Evolutionary conservation across 2,113 vertebrate species (phyloP).

Genomic region (Caranx melampygus): DNA sequence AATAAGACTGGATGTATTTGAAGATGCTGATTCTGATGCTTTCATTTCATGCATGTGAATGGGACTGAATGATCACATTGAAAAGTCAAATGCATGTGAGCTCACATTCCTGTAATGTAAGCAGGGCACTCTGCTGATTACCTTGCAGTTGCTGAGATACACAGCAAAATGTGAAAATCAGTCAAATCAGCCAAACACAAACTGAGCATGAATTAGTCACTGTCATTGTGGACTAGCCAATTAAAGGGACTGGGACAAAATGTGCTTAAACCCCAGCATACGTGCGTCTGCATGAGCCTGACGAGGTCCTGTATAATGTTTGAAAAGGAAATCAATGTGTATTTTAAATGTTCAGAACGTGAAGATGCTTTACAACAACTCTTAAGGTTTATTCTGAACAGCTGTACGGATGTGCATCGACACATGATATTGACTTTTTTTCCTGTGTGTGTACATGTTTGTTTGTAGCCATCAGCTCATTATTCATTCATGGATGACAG

Average conservation of each 20-base stretch:
- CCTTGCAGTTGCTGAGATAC: background rate
- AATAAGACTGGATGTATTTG: too few species aligned
- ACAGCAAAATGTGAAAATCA: background rate
- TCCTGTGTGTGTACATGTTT: background rate
- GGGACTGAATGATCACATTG: background rate
- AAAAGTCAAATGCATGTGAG: background rate
- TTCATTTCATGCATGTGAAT: background rate
- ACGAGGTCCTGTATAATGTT: background rate
- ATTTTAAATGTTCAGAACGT: background rate
- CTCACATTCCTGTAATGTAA: background rate
- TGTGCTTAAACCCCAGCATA: background rate
- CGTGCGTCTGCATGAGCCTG: background rate
- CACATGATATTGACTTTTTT: background rate
- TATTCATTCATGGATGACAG: slow-evolving; percentile 33
- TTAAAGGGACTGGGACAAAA: too few species aligned
- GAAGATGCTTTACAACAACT: background rate
- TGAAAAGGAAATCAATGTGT: background rate
- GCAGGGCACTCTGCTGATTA: background rate
- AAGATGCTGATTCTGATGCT: too few species aligned
- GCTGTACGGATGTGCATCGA: background rate
- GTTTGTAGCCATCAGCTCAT: slow-evolving; percentile 34
- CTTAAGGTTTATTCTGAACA: background rate
- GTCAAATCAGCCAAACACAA: background rate
- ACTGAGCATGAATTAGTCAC: background rate
- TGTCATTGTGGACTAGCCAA: too few species aligned